A percentile compares a stretch with the other conserved stretches of the same genome.
phyloP scores from a whole-genome alignment of 1,140 invertebrate species.

The Sminthurinus signatus region DNA sequence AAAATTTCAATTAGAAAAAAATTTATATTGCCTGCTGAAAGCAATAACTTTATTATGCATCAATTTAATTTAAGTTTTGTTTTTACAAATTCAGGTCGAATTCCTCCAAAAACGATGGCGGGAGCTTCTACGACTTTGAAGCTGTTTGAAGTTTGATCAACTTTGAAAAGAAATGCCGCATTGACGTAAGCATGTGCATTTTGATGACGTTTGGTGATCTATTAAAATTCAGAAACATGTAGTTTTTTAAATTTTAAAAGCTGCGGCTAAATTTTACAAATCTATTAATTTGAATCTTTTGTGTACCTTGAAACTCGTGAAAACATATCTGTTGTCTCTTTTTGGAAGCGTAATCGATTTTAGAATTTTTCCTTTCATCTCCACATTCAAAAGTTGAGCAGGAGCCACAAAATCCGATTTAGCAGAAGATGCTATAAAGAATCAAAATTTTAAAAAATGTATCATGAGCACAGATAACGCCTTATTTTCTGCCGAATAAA shows the following conservation, averaged over 20 bases:
- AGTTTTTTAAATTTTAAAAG: constrained; percentile 56
- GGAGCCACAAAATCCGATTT: background rate
- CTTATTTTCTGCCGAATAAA: too few relatives aligned
- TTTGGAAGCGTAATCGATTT: constrained; percentile 41
- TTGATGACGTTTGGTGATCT: constrained; percentile 47
- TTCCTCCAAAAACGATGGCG: constrained; percentile 61
- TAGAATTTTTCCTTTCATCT: constrained; percentile 10
- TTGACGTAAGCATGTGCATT: constrained; percentile 78
- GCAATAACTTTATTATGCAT: constrained; percentile 47
- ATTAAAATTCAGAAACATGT: constrained; percentile 44
- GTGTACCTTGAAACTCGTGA: constrained; percentile 46
- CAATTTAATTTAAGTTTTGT: constrained; percentile 47
- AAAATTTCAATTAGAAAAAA: background rate
- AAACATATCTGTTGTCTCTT: constrained; percentile 26
- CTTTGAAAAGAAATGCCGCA: constrained; percentile 65
- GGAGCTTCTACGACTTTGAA: constrained; percentile 50
- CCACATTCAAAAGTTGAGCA: background rate
- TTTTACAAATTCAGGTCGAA: constrained; percentile 56
- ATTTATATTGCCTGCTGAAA: background rate
- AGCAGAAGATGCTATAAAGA: background rate
- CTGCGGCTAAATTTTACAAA: constrained; percentile 54
- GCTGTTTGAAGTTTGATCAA: constrained; percentile 47
- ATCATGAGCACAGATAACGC: too few relatives aligned
- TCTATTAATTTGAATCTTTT: constrained; percentile 56
- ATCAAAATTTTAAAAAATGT: too few relatives aligned